Percentiles rank a stretch among this genome's conserved stretches.
Conservation (phyloP, 2,888 invertebrate species). For the Amphipyra tragopoginis region DNA sequence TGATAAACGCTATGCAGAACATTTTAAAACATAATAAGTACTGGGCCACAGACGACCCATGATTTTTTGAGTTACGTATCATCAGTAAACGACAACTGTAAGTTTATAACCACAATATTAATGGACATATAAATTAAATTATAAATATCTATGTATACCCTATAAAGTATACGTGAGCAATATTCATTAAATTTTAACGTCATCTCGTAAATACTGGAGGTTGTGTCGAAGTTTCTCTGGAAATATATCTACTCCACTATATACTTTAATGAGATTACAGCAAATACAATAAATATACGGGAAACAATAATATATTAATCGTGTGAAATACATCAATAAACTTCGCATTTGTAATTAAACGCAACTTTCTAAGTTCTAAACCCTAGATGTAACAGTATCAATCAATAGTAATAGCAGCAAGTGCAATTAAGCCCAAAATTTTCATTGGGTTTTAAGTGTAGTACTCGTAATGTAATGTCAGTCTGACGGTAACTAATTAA, state of each 20-base stretch:
- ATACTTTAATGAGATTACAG: slow-evolving; percentile 17
- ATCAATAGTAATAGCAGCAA: slow-evolving; percentile 54
- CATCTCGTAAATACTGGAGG: slow-evolving; percentile 17
- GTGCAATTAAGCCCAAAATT: slow-evolving; percentile 68
- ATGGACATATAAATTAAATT: neutral
- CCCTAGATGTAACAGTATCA: slow-evolving; percentile 61
- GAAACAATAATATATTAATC: slow-evolving; percentile 29
- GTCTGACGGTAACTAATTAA: slow-evolving; percentile 62
- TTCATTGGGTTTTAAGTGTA: slow-evolving; percentile 67
- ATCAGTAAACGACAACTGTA: neutral
- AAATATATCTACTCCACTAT: slow-evolving; percentile 13
- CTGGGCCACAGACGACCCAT: no score
- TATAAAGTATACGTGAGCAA: slow-evolving; percentile 15
- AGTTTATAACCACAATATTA: slow-evolving; percentile 12
- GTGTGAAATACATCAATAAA: slow-evolving; percentile 49
- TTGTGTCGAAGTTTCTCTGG: slow-evolving; percentile 28
- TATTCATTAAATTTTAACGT: slow-evolving; percentile 35
- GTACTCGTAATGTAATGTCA: slow-evolving; percentile 62
- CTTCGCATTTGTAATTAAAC: slow-evolving; percentile 51
- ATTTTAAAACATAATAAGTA: no score
- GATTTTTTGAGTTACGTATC: no score
- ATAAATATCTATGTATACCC: slow-evolving; percentile 1
- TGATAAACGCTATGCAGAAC: no score
- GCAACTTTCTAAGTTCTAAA: slow-evolving; percentile 66
- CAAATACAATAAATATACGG: slow-evolving; percentile 19